Evolutionary conservation across 2,888 invertebrate genomes (phyloP).

Genomic region (Lepidocyrtinus sp.): DNA sequence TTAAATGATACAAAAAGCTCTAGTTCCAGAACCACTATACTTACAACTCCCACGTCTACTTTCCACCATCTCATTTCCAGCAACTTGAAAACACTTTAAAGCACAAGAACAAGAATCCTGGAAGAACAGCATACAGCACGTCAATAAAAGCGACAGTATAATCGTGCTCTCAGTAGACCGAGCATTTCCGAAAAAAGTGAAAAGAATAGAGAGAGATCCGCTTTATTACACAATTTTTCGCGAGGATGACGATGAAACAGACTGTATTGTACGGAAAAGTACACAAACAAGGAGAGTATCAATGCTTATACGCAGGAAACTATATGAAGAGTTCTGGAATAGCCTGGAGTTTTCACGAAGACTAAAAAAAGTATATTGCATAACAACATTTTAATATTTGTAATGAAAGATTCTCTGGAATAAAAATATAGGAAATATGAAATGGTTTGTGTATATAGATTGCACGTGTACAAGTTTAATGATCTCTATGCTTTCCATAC

Average conservation of each 20-base stretch:
- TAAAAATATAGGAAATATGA: background rate
- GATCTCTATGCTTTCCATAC: background rate
- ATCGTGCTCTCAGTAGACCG: slow-evolving; percentile 1
- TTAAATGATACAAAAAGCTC: background rate
- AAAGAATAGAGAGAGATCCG: background rate
- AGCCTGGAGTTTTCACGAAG: background rate
- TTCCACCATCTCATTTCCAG: background rate
- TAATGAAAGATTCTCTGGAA: background rate
- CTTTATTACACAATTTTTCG: background rate
- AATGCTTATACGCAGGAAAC: background rate
- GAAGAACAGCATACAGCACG: background rate
- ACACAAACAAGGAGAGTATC: background rate
- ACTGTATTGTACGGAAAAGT: background rate
- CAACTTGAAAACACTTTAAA: background rate
- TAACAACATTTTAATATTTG: background rate
- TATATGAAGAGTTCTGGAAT: background rate
- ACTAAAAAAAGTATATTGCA: background rate
- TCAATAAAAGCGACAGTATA: background rate
- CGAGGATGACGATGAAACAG: background rate
- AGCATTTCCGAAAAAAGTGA: slow-evolving; percentile 44
- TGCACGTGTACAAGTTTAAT: background rate
- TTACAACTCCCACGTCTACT: background rate
- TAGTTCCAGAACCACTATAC: background rate
- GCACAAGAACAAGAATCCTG: background rate
- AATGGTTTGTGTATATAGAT: background rate